Base-by-base conservation (phyloP, 2,113 vertebrate species). In the Nipponia nippon region DNA sequence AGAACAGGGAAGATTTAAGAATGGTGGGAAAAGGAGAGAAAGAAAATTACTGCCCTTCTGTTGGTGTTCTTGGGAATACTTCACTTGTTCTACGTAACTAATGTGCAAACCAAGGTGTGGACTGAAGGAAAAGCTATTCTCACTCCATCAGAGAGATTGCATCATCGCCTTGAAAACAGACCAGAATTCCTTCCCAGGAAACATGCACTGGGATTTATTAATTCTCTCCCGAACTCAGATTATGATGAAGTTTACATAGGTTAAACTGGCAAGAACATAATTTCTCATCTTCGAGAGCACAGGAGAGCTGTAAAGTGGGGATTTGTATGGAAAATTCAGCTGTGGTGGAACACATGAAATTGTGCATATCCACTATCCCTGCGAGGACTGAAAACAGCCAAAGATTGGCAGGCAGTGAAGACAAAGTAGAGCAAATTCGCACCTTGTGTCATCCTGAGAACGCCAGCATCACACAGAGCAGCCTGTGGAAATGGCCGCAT, bases 291-390 rank as follows among this genome's bases (percentile, higher is more conserved):
- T 83, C 3, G 25, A 82, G 89, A 84, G 65, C 83, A 89, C 80
- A 73, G 63, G 69, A 94, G 90, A 93, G 84, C 42, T 88, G 59
- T 97, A 88, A 97, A 97, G 83, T 53, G 61, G 71, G 76, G 58
- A 90, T 95, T 87, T 93, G 46, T 86, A 92, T 63, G 42, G 91
- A 84, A 96, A 86, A 93, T 44, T 95, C 96, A 93, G 87, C 96
- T 96, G 92, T 59, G 65, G 90, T 79, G 63, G 67, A 96, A 65
- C 26, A 66, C 4, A 27, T 80, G 89, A 93, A 93, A 56, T 55
- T 46, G 78, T 83, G 78, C 75, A 29, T 81, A 83, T 93, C 83
- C 72, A 56, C 78, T 77, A 19, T 84, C 78, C 80, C 83, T 87
- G 17, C 0, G 67, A 94, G 89, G 66, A 50, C 58, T 61, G 71